Conservation (phyloP, 2,113 vertebrate genomes). For the Ictidomys tridecemlineatus region DNA sequence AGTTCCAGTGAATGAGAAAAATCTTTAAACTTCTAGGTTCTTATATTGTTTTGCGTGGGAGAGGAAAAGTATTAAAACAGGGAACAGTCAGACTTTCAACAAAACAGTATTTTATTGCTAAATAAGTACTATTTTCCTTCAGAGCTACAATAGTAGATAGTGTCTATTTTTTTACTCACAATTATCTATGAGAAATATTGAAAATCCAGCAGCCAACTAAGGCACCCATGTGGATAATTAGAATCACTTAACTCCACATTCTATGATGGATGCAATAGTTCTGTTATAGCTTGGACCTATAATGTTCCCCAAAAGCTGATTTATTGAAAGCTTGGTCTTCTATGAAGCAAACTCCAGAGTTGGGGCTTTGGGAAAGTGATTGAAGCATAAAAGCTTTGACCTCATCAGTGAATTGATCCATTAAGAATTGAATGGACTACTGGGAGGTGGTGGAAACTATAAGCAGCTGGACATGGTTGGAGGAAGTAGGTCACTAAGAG, state of each 20-base stretch:
- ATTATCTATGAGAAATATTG: neutral
- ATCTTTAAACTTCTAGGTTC: neutral
- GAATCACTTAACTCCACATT: neutral
- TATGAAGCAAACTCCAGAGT: too few species aligned
- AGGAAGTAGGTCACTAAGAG: neutral
- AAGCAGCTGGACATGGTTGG: too few species aligned
- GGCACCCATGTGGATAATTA: neutral
- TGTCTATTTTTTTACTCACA: neutral
- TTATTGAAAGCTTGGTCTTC: too few species aligned
- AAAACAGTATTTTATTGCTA: conserved; percentile 17
- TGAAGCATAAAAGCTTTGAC: too few species aligned
- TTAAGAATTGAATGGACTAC: too few species aligned
- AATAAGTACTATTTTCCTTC: conserved; percentile 26
- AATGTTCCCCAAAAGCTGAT: too few species aligned
- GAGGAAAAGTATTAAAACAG: neutral
- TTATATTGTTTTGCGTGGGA: conserved; percentile 10
- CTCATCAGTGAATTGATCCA: too few species aligned
- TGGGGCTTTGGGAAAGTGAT: too few species aligned
- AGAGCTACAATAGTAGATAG: neutral
- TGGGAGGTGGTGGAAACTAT: too few species aligned
- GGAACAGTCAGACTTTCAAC: neutral
- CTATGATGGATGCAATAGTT: neutral
- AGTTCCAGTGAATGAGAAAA: conserved; percentile 26
- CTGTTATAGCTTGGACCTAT: neutral
- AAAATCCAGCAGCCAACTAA: neutral